Evolutionary conservation across 2,113 vertebrate species (phyloP), one percentile per base, ranked within the genome.

Genomic region (Fregata magnificens): DNA sequence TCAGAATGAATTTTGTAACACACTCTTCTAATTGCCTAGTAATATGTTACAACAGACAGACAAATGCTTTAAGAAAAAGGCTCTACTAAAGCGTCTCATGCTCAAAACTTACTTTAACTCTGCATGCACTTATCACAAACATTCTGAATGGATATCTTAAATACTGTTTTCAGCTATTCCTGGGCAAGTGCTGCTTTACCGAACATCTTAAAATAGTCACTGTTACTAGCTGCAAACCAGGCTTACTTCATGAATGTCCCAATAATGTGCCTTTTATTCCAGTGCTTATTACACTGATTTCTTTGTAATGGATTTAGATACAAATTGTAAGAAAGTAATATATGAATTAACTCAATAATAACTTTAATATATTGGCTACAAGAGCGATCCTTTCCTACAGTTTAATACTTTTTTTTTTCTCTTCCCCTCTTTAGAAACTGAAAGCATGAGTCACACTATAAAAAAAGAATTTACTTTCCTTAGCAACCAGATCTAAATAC

Each of bases 381-480:
- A 87, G 63, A 96, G 34, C 26, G 1, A 81, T 78, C 56, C 6
- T 95, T 83, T 90, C 59, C 52, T 88, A 65, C 56, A 56, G 55
- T 76, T 93, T 78, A 85, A 67, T 71, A 47, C 1, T 8, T 16
- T 62, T 85, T 94, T 88, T 83, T 83, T 44, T 34, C 53, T 87
- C 84, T 82, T 96, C 77, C 71, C 49, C 88, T 92, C 58, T 96
- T 97, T 91, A 97, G 95, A 91, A 97, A 98, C 96, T 79, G 93
- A 97, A 97, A 97, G 93, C 76, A 95, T 88, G 92, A 98, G 62
- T 96, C 95, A 97, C 80, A 78, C 72, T 91, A 55, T 74, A 96
- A 95, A 96, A 86, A 96, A 97, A 96, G 90, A 94, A 91, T 88
- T 97, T 95, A 89, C 76, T 96, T 95, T 97, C 72, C 91, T 95